Conservation (phyloP, 2,888 invertebrate genomes). For the Acanthosepion lycidas region DNA sequence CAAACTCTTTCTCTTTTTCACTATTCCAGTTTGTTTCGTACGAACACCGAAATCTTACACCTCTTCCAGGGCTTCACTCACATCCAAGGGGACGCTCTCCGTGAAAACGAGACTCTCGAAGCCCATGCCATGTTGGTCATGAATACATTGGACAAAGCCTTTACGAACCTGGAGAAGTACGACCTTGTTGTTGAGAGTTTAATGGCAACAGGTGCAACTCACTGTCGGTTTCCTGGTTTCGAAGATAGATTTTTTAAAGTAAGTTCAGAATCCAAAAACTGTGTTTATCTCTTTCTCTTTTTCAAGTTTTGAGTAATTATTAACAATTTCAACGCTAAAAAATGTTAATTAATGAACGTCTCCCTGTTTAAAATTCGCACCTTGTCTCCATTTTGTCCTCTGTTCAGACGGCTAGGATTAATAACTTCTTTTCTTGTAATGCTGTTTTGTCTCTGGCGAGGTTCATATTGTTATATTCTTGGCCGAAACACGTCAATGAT, state of each 20-base stretch:
- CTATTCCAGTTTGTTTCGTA: slow-evolving; percentile 86
- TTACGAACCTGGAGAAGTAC: slow-evolving; percentile 88
- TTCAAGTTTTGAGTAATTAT: too few species aligned
- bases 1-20: neutral
- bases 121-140: slow-evolving; percentile 92
- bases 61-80: slow-evolving; percentile 80
- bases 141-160: slow-evolving; percentile 90
- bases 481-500: too few species aligned
- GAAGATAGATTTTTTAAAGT: slow-evolving; percentile 92
- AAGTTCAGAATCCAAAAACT: slow-evolving; percentile 51
- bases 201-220: slow-evolving; percentile 87
- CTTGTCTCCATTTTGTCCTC: too few species aligned
- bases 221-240: slow-evolving; percentile 88
- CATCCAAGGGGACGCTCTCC: slow-evolving; percentile 85
- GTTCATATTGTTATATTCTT: too few species aligned
- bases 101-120: slow-evolving; percentile 86
- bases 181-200: slow-evolving; percentile 88
- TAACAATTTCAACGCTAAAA: too few species aligned
- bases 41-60: slow-evolving; percentile 84
- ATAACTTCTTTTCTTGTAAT: too few species aligned
- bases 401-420: too few species aligned
- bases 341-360: too few species aligned
- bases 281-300: neutral
- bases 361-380: too few species aligned
- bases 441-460: too few species aligned